Evolutionary conservation across 2,797 vertebrate species (phyloP).

Genomic region (Hydrophis major): DNA sequence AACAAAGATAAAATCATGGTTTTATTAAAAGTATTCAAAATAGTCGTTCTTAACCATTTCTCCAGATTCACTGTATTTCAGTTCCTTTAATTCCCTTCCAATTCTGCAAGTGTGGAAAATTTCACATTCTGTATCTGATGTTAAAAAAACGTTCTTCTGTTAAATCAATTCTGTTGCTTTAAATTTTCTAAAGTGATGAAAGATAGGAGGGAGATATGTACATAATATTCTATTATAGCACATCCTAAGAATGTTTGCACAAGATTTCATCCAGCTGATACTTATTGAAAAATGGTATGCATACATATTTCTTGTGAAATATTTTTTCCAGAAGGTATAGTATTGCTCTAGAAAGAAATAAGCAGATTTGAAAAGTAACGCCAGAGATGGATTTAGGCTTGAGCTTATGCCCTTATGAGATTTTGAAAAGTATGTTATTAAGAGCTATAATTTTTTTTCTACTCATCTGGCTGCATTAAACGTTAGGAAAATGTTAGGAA

Average conservation of each 20-base stretch:
- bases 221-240: not conserved
- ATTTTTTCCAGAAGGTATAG: slow-evolving; percentile 9
- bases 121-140: not conserved
- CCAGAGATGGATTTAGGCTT: not conserved
- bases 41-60: not conserved
- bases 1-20: not conserved
- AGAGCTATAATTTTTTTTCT: not conserved
- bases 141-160: not conserved
- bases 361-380: slow-evolving; percentile 5
- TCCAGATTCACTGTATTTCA: not conserved
- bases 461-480: not conserved
- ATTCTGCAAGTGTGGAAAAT: not conserved
- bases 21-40: not conserved
- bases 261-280: not conserved
- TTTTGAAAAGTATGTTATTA: not conserved
- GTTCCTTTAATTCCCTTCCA: not conserved
- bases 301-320: not conserved
- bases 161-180: not conserved
- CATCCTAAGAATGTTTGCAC: not conserved
- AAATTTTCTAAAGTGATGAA: not conserved
- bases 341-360: slow-evolving; percentile 1
- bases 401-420: not conserved
- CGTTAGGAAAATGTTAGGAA: not conserved
- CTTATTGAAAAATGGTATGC: not conserved
- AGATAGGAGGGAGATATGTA: not conserved